Evolutionary conservation across 92 coral and sea anemone species (phyloP), one percentile per base, ranked within the genome.

Genomic region (Chrysogorgia sp.): DNA sequence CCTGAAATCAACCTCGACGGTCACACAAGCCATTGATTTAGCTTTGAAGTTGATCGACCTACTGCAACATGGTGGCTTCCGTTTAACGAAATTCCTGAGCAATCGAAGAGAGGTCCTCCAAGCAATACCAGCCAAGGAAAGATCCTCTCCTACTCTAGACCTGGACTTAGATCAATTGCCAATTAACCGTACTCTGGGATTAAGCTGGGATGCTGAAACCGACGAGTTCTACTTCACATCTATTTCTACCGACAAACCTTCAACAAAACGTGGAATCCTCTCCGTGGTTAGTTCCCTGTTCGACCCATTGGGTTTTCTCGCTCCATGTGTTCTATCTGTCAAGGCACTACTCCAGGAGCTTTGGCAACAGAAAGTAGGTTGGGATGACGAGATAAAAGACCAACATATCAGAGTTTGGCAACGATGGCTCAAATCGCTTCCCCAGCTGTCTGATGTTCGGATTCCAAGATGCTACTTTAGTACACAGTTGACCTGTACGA

Each of bases 181-280:
- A 1, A 79, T 84, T 64, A 71, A 79, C 33, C 84, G 81, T 17
- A 74, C 85, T 22, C 48, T 85, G 52, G 88, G 88, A 0, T 47
- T 71, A 9, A 47, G 71, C 34, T 85, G 85, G 89, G 86, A 85
- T 55, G 86, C 89, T 3, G 81, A 84, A 69, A 70, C 58, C 5
- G 81, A 84, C 25, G 58, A 57, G 20, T 71, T 84, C 49, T 70
- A 76, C 23, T 79, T 84, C 25, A 30, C 74, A n/a, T 58, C 75
- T 29, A 69, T 79, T 20, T 2, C 23, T 14, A 69, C 84, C 60
- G 30, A 63, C 69, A 80, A 85, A 60, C 89, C 89, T 8, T 24
- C 77, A 37, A 85, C 85, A 31, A 85, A 85, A 63, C 71, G 89
- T 31, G 84, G 84, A 20, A 71, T 85, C 31, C 89, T 80, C 34